phyloP scores from a whole-genome alignment of 2,888 invertebrate species.

The Machimus rusticus region DNA sequence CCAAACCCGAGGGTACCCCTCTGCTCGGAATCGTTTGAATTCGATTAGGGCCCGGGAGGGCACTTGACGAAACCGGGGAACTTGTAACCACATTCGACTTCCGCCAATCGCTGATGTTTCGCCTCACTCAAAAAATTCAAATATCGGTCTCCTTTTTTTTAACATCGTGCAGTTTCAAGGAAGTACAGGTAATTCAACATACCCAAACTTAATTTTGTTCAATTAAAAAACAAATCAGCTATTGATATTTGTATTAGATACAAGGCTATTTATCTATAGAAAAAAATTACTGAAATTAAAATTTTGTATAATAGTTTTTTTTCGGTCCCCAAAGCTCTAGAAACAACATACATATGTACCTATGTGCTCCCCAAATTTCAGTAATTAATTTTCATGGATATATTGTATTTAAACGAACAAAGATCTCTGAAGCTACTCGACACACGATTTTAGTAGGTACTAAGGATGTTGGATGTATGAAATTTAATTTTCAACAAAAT shows the following conservation, averaged over 20 bases:
- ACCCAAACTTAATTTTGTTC: background rate
- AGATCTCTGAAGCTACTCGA: too few relatives aligned
- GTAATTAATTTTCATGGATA: too few relatives aligned
- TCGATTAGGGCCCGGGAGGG: conserved; percentile 10
- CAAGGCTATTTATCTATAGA: too few relatives aligned
- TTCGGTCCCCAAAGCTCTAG: too few relatives aligned
- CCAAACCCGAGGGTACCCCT: background rate
- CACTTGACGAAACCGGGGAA: conserved; percentile 14
- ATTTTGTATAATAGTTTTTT: too few relatives aligned
- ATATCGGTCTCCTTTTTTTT: background rate
- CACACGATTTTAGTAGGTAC: too few relatives aligned
- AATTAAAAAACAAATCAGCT: background rate
- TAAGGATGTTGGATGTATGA: too few relatives aligned
- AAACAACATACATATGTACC: too few relatives aligned
- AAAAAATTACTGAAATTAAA: too few relatives aligned
- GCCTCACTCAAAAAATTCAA: background rate
- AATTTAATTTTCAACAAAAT: too few relatives aligned
- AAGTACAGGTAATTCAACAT: background rate
- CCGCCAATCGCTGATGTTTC: background rate
- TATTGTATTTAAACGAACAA: too few relatives aligned
- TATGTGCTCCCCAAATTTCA: too few relatives aligned
- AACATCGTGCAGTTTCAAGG: background rate
- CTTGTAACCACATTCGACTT: conserved; percentile 1
- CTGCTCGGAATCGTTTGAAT: background rate
- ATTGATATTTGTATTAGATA: background rate